phyloP scores from a whole-genome alignment of 2,888 invertebrate species.

The Cheilosia urbana region DNA sequence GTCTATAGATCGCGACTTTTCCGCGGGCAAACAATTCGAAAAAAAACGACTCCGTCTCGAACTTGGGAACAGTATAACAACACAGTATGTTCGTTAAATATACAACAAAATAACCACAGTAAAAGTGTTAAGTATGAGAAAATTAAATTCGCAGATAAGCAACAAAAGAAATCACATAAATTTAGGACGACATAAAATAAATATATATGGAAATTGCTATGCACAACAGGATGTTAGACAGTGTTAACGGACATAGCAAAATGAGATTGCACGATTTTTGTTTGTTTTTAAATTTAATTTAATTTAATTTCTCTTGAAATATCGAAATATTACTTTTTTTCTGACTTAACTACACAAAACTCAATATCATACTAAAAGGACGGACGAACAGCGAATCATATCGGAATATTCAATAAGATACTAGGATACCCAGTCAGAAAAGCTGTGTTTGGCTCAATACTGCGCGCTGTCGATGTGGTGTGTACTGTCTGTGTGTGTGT shows the following conservation, averaged over 20 bases:
- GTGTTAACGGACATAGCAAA: slow-evolving; percentile 18
- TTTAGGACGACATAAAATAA: neutral
- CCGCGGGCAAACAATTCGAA: slow-evolving; percentile 37
- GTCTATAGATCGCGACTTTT: slow-evolving; percentile 30
- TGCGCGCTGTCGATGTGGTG: slow-evolving; percentile 68
- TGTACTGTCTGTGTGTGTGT: slow-evolving; percentile 24
- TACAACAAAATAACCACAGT: slow-evolving; percentile 6
- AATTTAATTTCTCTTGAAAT: slow-evolving; percentile 76
- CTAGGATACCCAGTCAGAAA: slow-evolving; percentile 75
- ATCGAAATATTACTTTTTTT: slow-evolving; percentile 81
- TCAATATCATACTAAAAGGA: slow-evolving; percentile 84
- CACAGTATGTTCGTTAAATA: slow-evolving; percentile 32
- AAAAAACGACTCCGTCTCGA: slow-evolving; percentile 1
- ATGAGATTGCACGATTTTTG: slow-evolving; percentile 18
- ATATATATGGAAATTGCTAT: neutral
- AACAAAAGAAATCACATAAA: slow-evolving; percentile 9
- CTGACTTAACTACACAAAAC: slow-evolving; percentile 84
- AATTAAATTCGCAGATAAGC: slow-evolving; percentile 7
- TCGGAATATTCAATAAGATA: slow-evolving; percentile 72
- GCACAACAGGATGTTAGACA: slow-evolving; percentile 10
- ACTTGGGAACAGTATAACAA: neutral
- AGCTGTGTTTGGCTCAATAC: slow-evolving; percentile 66
- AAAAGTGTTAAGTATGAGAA: neutral
- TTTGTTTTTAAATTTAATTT: slow-evolving; percentile 24
- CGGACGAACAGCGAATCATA: slow-evolving; percentile 79